Evolutionary conservation across 2,113 vertebrate species (phyloP), one percentile per base, ranked within the genome.

Genomic region (Cololabis saira): DNA sequence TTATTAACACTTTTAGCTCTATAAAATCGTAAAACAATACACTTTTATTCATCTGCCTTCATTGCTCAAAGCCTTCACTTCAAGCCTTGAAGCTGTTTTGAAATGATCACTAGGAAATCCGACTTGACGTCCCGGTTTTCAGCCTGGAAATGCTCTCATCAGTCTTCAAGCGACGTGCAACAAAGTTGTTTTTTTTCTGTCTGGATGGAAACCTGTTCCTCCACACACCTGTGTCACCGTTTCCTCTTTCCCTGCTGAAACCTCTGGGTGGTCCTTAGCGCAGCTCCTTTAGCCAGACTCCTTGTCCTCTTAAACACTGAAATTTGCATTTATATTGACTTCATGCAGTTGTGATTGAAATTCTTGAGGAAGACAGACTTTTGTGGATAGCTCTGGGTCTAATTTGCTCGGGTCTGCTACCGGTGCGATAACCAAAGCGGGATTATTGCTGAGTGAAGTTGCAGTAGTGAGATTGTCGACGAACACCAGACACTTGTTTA

Each of bases 241-340:
- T 73, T 69, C 69, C 51, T 71, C 41, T 67, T 54, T 71, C 37
- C 58, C 27, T 0, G 24, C 48, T 57, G 56, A 54, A 67, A 54
- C 30, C 19, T 48, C 30, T 17, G 48, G 77, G 61, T 61, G 44
- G 64, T 74, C 57, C 61, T 70, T 62, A 30, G 57, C 67, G 54
- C 58, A 56, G 68, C 83, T 82, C 56, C 56, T 61, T 24, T 37
- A 80, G 74, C 77, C 68, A 45, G 67, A 60, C 71, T 71, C 67
- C 65, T 49, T 57, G 54, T 82, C 86, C 77, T 86, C 70, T 87
- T 76, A 65, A 84, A 81, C 67, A 21, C 60, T 76, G 59, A 81
- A 74, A 88, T 82, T 88, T 86, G 81, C 80, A 83, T 90, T 87
- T 88, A 89, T 87, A 90, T 88, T 87, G 84, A 82, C 82, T 88